These are phyloP conservation scores for Tetramorium simillimum DNA, from an alignment of 1,140 invertebrate species.

Conservation along the genomic window DNA sequence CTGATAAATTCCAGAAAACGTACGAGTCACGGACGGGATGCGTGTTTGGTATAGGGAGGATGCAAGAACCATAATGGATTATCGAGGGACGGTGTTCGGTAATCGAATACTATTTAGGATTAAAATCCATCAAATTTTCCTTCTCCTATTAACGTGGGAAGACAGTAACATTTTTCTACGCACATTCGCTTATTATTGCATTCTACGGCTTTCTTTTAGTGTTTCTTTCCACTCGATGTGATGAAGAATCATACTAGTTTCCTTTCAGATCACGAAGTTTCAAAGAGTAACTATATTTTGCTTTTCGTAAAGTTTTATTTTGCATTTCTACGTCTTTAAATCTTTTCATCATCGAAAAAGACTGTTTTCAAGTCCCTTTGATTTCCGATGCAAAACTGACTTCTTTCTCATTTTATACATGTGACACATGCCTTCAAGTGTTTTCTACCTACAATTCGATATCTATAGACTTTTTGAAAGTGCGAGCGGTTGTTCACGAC, in stretches of 20 bases:
- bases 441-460: conserved; percentile 1
- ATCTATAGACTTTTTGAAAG: conserved; percentile 18
- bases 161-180: conserved; percentile 30
- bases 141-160: conserved; percentile 58
- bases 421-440: background rate
- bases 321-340: background rate
- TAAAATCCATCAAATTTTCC: conserved; percentile 81
- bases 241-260: background rate
- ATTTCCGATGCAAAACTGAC: background rate
- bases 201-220: background rate
- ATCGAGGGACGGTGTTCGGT: conserved; percentile 78
- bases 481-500: conserved; percentile 25
- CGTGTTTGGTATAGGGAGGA: conserved; percentile 64
- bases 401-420: background rate
- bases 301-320: background rate
- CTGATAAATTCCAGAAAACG: conserved; percentile 82
- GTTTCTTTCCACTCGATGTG: background rate
- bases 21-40: conserved; percentile 72
- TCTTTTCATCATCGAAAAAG: background rate
- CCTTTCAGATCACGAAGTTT: background rate
- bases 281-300: background rate
- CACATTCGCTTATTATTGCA: background rate
- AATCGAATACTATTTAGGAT: conserved; percentile 83
- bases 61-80: conserved; percentile 83
- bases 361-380: background rate